A percentile compares a stretch with the other conserved stretches of the same genome.
phyloP scores from a whole-genome alignment of 2,888 invertebrate species.

The Sylvicola cinctus region DNA sequence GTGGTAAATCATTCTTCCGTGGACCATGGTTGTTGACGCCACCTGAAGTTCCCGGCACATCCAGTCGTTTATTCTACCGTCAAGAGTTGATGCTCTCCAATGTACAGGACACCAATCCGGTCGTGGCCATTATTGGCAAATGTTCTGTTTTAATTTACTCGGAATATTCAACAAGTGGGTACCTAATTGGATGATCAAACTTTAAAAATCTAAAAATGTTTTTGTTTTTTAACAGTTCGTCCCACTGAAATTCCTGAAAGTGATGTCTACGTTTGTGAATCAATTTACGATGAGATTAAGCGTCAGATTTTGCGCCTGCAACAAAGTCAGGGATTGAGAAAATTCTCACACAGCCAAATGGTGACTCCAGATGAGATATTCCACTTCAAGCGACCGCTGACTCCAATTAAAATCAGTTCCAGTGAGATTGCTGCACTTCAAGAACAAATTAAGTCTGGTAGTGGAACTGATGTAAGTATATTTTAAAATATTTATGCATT shows the following conservation, averaged over 20 bases:
- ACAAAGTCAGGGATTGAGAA: conserved; percentile 45
- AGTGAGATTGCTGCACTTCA: conserved; percentile 5
- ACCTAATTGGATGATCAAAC: not conserved
- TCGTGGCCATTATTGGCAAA: conserved; percentile 77
- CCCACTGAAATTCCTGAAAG: conserved; percentile 84
- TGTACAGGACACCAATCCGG: conserved; percentile 76
- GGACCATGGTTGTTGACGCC: conserved; percentile 88
- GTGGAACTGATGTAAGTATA: not conserved
- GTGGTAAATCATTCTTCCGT: conserved; percentile 77
- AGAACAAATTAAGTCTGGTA: conserved; percentile 2
- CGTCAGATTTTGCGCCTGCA: conserved; percentile 52
- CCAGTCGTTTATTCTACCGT: conserved; percentile 66
- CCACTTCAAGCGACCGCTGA: conserved; percentile 51
- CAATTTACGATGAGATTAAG: conserved; percentile 74
- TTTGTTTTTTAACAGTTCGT: conserved; percentile 36
- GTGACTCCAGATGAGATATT: conserved; percentile 89
- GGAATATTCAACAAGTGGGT: conserved; percentile 72
- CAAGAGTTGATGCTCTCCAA: conserved; percentile 85
- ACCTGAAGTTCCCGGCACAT: conserved; percentile 62
- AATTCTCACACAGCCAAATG: conserved; percentile 56
- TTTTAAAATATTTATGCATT: conserved; percentile 3
- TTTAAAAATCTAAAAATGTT: conserved; percentile 1
- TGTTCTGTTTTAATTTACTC: conserved; percentile 79
- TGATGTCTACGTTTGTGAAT: conserved; percentile 85
- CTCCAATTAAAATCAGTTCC: conserved; percentile 29